Evolutionary conservation across 2,888 invertebrate genomes (phyloP).

Genomic region (Patella pellucida): DNA sequence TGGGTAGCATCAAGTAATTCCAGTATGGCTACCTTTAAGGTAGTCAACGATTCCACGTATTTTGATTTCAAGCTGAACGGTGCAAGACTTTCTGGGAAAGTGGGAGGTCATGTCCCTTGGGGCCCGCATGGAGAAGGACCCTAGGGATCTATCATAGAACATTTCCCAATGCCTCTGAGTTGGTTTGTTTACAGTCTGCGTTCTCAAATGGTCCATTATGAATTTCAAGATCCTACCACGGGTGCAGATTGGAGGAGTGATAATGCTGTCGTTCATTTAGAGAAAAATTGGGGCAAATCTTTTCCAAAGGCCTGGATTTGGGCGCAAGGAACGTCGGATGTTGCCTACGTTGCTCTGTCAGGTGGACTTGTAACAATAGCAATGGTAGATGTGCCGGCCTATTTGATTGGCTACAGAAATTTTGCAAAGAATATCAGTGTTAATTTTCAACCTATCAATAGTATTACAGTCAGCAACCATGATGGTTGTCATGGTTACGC

Average conservation of each 20-base stretch:
- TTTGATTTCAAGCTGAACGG: constrained; percentile 43
- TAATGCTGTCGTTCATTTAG: constrained; percentile 48
- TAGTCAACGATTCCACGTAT: constrained; percentile 33
- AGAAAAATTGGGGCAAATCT: constrained; percentile 62
- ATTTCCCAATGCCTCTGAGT: constrained; percentile 52
- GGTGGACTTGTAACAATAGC: constrained; percentile 50
- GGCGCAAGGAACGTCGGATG: constrained; percentile 46
- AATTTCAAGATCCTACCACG: constrained; percentile 35
- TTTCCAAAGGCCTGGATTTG: constrained; percentile 60
- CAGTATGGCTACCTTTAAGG: constrained; percentile 39
- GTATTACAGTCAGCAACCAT: constrained; percentile 30
- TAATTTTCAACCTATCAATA: constrained; percentile 51
- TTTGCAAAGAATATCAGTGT: constrained; percentile 38
- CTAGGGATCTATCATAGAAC: constrained; percentile 46
- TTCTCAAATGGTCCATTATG: constrained; percentile 42
- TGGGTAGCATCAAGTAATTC: constrained; percentile 34
- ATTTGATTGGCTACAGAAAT: constrained; percentile 55
- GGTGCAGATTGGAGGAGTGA: constrained; percentile 21
- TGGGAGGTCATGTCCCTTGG: constrained; percentile 44
- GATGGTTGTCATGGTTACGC: constrained; percentile 48
- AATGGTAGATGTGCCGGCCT: constrained; percentile 41
- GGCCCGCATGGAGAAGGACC: constrained; percentile 49
- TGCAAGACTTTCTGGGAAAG: constrained; percentile 34
- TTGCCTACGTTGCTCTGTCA: constrained; percentile 41
- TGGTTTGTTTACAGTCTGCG: constrained; percentile 61